Evolutionary conservation across 2,113 vertebrate species (phyloP).

Genomic region (Antechinus flavipes): DNA sequence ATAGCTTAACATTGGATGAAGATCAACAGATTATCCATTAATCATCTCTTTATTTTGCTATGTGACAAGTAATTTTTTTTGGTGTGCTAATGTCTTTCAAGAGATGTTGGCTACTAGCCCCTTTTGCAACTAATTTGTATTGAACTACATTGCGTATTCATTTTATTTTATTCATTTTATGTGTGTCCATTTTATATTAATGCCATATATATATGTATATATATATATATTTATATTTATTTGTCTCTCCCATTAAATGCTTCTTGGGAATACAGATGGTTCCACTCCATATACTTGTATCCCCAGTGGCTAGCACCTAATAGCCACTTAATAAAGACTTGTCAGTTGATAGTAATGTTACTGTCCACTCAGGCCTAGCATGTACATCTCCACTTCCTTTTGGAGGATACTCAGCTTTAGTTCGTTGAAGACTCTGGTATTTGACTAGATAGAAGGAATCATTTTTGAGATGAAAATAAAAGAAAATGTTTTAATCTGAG

Average conservation of each 20-base stretch:
- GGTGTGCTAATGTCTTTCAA: no score
- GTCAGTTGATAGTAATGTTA: no score
- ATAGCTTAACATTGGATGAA: background rate
- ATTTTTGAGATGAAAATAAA: no score
- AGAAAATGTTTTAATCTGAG: no score
- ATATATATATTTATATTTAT: background rate
- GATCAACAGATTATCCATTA: background rate
- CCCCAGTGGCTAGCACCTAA: background rate
- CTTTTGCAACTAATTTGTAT: background rate
- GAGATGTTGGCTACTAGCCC: background rate
- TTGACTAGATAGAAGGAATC: no score
- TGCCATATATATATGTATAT: background rate
- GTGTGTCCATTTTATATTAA: background rate
- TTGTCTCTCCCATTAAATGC: background rate
- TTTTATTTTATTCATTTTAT: background rate
- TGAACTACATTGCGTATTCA: background rate
- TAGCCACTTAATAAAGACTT: background rate
- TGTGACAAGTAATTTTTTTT: background rate
- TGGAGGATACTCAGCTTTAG: no score
- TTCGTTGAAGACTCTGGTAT: no score
- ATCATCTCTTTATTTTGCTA: background rate
- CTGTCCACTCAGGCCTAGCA: no score
- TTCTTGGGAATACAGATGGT: background rate
- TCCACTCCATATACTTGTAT: background rate
- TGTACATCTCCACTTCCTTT: no score